Conservation (phyloP, 2,113 vertebrate genomes). For the Todiramphus chloris region DNA sequence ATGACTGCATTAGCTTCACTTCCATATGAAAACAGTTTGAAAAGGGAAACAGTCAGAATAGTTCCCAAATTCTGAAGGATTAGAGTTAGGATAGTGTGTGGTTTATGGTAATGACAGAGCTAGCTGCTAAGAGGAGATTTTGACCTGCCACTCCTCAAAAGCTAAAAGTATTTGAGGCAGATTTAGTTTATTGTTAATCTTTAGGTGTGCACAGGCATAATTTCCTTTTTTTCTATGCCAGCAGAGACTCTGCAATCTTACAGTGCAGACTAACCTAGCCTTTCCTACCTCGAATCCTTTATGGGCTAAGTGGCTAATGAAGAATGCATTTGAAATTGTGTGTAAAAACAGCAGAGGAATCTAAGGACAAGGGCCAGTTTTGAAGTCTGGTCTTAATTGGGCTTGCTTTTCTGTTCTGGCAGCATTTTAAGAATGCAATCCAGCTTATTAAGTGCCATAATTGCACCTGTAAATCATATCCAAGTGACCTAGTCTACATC, state of each 20-base stretch:
- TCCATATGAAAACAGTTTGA: not conserved
- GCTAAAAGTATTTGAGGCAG: not conserved
- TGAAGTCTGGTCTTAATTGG: not conserved
- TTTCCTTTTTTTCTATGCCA: constrained; percentile 31
- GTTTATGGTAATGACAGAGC: not conserved
- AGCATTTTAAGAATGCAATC: not conserved
- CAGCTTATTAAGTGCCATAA: not conserved
- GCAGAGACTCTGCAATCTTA: not conserved
- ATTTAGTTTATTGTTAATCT: constrained; percentile 50
- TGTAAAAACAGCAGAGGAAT: not conserved
- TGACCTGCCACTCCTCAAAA: not conserved
- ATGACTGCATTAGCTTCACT: not conserved
- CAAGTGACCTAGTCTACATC: not conserved
- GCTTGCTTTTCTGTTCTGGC: constrained; percentile 9
- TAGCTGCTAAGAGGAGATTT: constrained; percentile 14
- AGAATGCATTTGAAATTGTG: constrained; percentile 11
- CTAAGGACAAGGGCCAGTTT: not conserved
- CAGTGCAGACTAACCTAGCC: not conserved
- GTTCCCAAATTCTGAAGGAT: not conserved
- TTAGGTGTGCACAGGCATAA: constrained; percentile 13
- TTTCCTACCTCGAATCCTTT: not conserved
- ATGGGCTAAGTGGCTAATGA: not conserved
- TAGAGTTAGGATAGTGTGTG: not conserved
- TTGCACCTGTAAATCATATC: not conserved
- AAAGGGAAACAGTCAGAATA: not conserved